Evolutionary conservation across 2,888 invertebrate species (phyloP).

Genomic region (Heliconius aoede): DNA sequence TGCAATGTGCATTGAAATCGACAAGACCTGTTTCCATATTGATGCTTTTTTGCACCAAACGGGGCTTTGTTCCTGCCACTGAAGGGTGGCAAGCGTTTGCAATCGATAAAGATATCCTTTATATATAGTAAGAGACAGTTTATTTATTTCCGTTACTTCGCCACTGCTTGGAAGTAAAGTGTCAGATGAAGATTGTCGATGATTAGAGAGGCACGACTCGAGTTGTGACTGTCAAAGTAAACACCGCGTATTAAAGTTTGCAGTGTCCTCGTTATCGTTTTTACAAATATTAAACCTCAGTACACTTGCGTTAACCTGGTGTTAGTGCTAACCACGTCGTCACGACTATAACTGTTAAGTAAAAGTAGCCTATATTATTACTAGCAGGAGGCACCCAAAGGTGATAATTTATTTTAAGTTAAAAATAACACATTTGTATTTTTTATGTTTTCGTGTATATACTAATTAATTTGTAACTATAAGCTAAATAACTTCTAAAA

Average conservation of each 20-base stretch:
- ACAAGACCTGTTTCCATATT: constrained; percentile 73
- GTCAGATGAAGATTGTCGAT: constrained; percentile 68
- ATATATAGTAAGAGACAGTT: constrained; percentile 66
- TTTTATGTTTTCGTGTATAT: background rate
- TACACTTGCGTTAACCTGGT: constrained; percentile 42
- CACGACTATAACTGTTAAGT: constrained; percentile 55
- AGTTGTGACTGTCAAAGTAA: constrained; percentile 58
- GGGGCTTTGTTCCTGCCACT: constrained; percentile 50
- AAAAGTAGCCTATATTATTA: constrained; percentile 56
- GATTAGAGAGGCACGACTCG: constrained; percentile 74
- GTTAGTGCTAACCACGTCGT: constrained; percentile 59
- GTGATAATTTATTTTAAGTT: background rate
- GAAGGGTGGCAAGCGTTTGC: constrained; percentile 53
- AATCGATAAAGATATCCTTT: constrained; percentile 63
- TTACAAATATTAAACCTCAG: constrained; percentile 58
- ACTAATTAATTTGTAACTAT: background rate
- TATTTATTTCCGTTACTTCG: constrained; percentile 79
- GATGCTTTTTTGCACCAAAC: constrained; percentile 55
- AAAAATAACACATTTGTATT: background rate
- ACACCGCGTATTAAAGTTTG: constrained; percentile 56
- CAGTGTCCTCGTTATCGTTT: constrained; percentile 52
- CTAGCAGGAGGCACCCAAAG: background rate
- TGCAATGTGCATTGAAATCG: constrained; percentile 73
- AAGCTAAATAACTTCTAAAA: background rate
- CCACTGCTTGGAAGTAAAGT: constrained; percentile 68